These are phyloP conservation scores for Malurus elegans DNA, from an alignment of 2,113 vertebrate genomes.

Conservation along the genomic window DNA sequence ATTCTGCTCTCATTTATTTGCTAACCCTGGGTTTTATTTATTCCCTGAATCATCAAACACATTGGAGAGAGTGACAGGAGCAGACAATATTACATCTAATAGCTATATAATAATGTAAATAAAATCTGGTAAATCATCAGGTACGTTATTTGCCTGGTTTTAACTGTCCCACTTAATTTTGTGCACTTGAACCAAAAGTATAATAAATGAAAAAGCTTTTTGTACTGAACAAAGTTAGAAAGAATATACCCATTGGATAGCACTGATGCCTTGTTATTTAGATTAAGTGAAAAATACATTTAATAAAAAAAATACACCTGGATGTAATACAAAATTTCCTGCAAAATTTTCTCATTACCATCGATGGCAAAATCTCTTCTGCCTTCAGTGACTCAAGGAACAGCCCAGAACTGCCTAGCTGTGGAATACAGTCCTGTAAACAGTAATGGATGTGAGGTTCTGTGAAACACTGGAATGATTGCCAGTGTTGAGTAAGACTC, in stretches of 20 bases:
- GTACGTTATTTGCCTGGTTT: slow-evolving; percentile 24
- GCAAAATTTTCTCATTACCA: neutral
- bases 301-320: slow-evolving; percentile 20
- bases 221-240: neutral
- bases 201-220: slow-evolving; percentile 38
- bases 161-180: slow-evolving; percentile 37
- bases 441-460: neutral
- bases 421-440: neutral
- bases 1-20: slow-evolving; percentile 59
- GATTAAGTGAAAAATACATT: slow-evolving; percentile 16
- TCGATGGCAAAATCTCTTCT: neutral
- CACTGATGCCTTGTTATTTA: neutral
- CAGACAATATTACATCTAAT: slow-evolving; percentile 61
- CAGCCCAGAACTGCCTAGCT: neutral
- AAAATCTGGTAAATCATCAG: slow-evolving; percentile 62
- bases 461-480: neutral
- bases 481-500: neutral
- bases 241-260: neutral
- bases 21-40: slow-evolving; percentile 58
- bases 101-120: slow-evolving; percentile 64
- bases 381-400: neutral
- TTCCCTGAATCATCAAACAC: slow-evolving; percentile 52
- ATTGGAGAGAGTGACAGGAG: slow-evolving; percentile 60
- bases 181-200: slow-evolving; percentile 15
- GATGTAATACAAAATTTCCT: slow-evolving; percentile 12